phyloP scores from a whole-genome alignment of 2,888 invertebrate genomes.

The Lycocerus yunnanus region DNA sequence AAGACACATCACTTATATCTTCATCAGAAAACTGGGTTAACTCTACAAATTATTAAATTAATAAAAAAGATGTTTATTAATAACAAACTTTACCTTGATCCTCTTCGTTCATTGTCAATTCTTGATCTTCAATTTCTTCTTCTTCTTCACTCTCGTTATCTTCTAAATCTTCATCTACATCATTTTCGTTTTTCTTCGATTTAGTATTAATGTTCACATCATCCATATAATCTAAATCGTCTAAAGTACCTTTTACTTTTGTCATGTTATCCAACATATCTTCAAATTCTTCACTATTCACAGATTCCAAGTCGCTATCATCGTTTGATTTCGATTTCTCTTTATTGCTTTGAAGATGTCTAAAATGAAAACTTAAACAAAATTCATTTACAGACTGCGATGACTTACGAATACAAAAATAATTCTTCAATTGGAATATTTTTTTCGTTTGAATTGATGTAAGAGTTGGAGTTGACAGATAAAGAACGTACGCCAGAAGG shows the following conservation, averaged over 20 bases:
- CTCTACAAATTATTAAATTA: constrained; percentile 31
- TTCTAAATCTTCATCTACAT: constrained; percentile 41
- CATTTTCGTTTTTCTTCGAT: constrained; percentile 32
- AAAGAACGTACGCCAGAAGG: constrained; percentile 73
- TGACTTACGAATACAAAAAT: constrained; percentile 67
- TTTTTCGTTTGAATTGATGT: constrained; percentile 67
- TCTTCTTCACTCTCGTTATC: constrained; percentile 38
- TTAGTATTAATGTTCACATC: constrained; percentile 62
- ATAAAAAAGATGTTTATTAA: not conserved
- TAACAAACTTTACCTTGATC: constrained; percentile 44
- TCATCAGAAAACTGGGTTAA: constrained; percentile 46
- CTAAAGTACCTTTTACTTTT: constrained; percentile 54
- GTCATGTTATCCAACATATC: constrained; percentile 65
- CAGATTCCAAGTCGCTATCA: constrained; percentile 69
- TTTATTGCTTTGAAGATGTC: constrained; percentile 62
- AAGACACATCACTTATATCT: constrained; percentile 52
- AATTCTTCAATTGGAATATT: constrained; percentile 90
- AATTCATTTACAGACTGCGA: not conserved
- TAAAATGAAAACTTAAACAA: constrained; percentile 41
- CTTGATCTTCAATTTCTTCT: constrained; percentile 50
- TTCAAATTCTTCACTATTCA: constrained; percentile 79
- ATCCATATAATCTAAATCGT: constrained; percentile 69
- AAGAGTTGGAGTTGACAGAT: constrained; percentile 73
- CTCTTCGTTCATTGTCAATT: constrained; percentile 49
- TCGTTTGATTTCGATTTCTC: constrained; percentile 55